Conservation (phyloP, 2,113 vertebrate genomes). For the Plecturocebus donacophilus region DNA sequence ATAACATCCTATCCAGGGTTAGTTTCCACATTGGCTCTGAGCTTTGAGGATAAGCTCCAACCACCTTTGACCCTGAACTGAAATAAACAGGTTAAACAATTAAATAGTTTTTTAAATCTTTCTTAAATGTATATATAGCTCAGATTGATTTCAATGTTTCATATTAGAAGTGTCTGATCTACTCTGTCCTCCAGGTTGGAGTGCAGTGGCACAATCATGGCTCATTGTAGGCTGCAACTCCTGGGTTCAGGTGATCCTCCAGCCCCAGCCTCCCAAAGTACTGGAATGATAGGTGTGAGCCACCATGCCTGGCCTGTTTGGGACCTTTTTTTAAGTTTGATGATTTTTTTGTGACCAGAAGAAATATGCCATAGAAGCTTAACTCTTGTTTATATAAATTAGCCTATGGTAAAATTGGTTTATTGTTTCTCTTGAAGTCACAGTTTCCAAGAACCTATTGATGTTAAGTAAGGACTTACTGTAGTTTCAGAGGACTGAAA, state of each 20-base stretch:
- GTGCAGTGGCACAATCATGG: too few species aligned
- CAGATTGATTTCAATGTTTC: background rate
- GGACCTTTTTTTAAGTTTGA: background rate
- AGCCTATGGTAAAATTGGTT: background rate
- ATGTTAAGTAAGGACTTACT: background rate
- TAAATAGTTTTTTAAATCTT: background rate
- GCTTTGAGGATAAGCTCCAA: background rate
- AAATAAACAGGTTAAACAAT: background rate
- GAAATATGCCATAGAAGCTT: background rate
- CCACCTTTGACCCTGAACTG: background rate
- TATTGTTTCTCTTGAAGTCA: background rate
- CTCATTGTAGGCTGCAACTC: too few species aligned
- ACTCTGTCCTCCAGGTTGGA: too few species aligned
- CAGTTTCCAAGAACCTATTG: background rate
- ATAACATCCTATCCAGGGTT: background rate
- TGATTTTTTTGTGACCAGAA: background rate
- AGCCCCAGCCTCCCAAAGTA: too few species aligned
- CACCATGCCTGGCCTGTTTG: background rate
- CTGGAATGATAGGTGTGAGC: too few species aligned
- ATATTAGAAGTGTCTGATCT: background rate
- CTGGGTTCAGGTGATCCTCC: too few species aligned
- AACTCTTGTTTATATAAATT: background rate
- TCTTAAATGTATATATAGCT: background rate
- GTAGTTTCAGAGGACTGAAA: slow-evolving; percentile 33
- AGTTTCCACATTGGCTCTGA: background rate